Evolutionary conservation across 1,140 invertebrate species (phyloP).

Genomic region (Pseudomyrmex pallidus): DNA sequence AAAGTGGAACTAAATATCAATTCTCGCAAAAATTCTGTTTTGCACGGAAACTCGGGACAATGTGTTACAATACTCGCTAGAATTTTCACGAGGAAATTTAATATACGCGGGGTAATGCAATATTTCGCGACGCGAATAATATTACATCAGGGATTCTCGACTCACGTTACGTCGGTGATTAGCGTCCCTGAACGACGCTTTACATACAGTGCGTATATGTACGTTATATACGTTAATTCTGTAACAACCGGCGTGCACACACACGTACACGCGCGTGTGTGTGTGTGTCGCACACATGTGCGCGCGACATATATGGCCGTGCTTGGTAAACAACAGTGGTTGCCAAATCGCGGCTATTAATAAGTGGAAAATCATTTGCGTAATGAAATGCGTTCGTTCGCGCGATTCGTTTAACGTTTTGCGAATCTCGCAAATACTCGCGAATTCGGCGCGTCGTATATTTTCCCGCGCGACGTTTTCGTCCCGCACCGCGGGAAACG

Average conservation of each 20-base stretch:
- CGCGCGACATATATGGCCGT: slow-evolving; percentile 78
- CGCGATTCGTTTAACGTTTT: slow-evolving; percentile 3
- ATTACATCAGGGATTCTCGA: slow-evolving; percentile 50
- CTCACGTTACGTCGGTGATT: slow-evolving; percentile 42
- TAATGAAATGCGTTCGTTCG: slow-evolving; percentile 68
- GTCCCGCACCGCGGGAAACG: not conserved
- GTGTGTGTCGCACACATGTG: slow-evolving; percentile 17
- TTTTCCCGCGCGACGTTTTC: not conserved
- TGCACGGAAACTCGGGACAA: no score
- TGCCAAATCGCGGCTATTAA: slow-evolving; percentile 84
- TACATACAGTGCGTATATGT: no score
- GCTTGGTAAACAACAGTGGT: slow-evolving; percentile 83
- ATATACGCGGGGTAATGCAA: slow-evolving; percentile 41
- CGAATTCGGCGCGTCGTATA: slow-evolving; percentile 10
- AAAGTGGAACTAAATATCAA: no score
- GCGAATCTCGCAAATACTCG: slow-evolving; percentile 27
- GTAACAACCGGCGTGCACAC: slow-evolving; percentile 61
- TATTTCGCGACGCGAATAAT: slow-evolving; percentile 51
- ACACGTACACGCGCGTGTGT: slow-evolving; percentile 38
- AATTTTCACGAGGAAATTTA: slow-evolving; percentile 47
- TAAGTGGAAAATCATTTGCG: slow-evolving; percentile 81
- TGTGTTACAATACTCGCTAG: not conserved
- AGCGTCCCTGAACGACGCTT: slow-evolving; percentile 47
- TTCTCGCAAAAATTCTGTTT: no score
- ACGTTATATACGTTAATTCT: slow-evolving; percentile 57